Evolutionary conservation across 2,888 invertebrate species (phyloP).

Genomic region (Volucella inflata): DNA sequence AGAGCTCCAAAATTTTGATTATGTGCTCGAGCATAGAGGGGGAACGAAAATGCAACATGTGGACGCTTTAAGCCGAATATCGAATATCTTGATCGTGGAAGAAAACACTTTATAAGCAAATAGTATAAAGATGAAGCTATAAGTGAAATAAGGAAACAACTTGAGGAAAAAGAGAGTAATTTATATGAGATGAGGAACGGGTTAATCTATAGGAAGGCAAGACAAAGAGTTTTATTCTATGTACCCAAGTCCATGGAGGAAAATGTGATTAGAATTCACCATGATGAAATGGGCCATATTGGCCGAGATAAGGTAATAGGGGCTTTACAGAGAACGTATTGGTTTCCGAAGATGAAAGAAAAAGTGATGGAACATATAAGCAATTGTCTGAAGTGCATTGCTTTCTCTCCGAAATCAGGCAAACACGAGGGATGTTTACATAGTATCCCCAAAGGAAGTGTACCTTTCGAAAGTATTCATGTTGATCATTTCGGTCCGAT

Average conservation of each 20-base stretch:
- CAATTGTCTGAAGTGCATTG: conserved; percentile 81
- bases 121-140: conserved; percentile 70
- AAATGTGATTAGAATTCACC: conserved; percentile 70
- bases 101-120: conserved; percentile 34
- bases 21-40: conserved; percentile 70
- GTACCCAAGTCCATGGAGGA: conserved; percentile 58
- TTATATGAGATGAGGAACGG: conserved; percentile 54
- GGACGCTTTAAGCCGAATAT: too few species aligned
- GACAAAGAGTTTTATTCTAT: conserved; percentile 49
- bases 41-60: conserved; percentile 77
- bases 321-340: conserved; percentile 77
- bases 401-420: conserved; percentile 78
- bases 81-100: conserved; percentile 73
- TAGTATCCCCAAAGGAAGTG: conserved; percentile 34
- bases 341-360: conserved; percentile 39
- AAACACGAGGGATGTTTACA: conserved; percentile 75
- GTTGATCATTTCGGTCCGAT: conserved; percentile 83
- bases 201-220: conserved; percentile 49
- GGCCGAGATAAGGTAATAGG: conserved; percentile 12
- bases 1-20: conserved; percentile 2
- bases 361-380: conserved; percentile 20
- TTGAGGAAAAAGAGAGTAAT: conserved; percentile 63
- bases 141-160: conserved; percentile 53
- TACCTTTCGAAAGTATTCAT: conserved; percentile 77
- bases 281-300: conserved; percentile 78